A percentile compares a stretch with the other conserved stretches of the same genome.
phyloP scores from a whole-genome alignment of 2,113 vertebrate species.

The Lagopus leucura region DNA sequence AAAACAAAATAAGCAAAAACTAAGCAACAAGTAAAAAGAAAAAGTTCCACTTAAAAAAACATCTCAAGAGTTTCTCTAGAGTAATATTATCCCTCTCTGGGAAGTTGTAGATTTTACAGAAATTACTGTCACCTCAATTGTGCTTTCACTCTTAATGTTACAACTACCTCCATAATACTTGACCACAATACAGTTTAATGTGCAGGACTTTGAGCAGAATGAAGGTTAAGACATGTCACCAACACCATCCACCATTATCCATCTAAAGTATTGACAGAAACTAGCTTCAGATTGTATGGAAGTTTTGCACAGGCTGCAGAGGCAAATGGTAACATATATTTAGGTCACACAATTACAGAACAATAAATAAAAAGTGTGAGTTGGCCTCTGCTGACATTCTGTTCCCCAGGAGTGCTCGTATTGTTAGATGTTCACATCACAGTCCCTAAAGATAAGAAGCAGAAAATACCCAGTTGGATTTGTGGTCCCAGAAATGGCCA shows the following conservation, averaged over 20 bases:
- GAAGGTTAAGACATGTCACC: not conserved
- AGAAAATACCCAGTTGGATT: not conserved
- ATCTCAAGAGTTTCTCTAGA: not conserved
- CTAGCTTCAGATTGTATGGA: not conserved
- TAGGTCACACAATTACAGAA: slow-evolving; percentile 14
- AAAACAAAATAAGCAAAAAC: not conserved
- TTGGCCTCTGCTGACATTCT: slow-evolving; percentile 3
- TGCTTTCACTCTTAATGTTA: not conserved
- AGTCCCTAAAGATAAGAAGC: not conserved
- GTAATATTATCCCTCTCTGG: not conserved
- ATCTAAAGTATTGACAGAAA: not conserved
- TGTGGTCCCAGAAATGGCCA: not conserved
- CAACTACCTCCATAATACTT: not conserved
- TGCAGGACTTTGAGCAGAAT: not conserved
- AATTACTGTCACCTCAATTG: not conserved
- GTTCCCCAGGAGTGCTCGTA: not conserved
- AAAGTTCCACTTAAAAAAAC: not conserved
- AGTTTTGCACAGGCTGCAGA: not conserved
- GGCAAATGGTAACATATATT: not conserved
- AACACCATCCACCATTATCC: not conserved
- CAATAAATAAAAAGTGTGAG: not conserved
- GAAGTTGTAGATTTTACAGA: not conserved
- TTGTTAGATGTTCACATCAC: not conserved
- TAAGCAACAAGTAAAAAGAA: not conserved
- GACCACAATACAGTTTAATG: not conserved